A percentile compares a stretch with the other conserved stretches of the same genome.
These are phyloP conservation scores for Hymenochirus boettgeri DNA, from an alignment of 2,113 vertebrate genomes.

Conservation along the genomic window DNA sequence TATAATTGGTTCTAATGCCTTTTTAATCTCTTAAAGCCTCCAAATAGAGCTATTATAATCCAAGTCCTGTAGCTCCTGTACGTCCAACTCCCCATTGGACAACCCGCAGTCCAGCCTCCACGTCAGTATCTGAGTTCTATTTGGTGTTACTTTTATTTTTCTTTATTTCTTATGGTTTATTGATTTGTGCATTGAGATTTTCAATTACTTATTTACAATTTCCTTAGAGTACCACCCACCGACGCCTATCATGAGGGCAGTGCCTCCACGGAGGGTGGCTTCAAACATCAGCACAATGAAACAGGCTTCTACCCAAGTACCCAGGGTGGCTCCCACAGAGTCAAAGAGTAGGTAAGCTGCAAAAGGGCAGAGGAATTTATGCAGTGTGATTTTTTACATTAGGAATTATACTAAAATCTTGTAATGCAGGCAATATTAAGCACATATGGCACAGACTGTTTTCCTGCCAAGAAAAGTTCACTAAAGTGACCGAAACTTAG, in stretches of 20 bases:
- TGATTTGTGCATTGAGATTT: too few relatives aligned
- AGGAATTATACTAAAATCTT: too few relatives aligned
- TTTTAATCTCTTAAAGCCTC: too few relatives aligned
- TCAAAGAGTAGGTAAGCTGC: slow-evolving; percentile 79
- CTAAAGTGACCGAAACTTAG: too few relatives aligned
- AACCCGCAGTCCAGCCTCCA: slow-evolving; percentile 68
- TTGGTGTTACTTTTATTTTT: background rate
- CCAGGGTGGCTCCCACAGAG: slow-evolving; percentile 59
- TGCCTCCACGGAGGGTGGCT: slow-evolving; percentile 58
- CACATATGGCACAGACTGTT: too few relatives aligned
- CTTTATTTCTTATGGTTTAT: background rate
- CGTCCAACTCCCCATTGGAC: slow-evolving; percentile 76
- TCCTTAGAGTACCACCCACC: slow-evolving; percentile 55
- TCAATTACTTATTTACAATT: slow-evolving; percentile 1
- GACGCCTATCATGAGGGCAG: slow-evolving; percentile 56
- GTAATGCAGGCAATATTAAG: too few relatives aligned
- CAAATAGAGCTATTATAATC: slow-evolving; percentile 73
- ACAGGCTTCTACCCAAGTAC: slow-evolving; percentile 82
- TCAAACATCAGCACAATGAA: slow-evolving; percentile 71
- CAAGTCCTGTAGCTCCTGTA: slow-evolving; percentile 63
- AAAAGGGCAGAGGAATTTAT: background rate
- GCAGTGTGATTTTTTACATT: too few relatives aligned
- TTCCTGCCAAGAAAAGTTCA: too few relatives aligned
- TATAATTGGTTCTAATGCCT: too few relatives aligned
- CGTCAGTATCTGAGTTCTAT: slow-evolving; percentile 57